These are phyloP conservation scores for Lasiurus borealis DNA, from an alignment of 2,113 vertebrate species.

Conservation along the genomic window DNA sequence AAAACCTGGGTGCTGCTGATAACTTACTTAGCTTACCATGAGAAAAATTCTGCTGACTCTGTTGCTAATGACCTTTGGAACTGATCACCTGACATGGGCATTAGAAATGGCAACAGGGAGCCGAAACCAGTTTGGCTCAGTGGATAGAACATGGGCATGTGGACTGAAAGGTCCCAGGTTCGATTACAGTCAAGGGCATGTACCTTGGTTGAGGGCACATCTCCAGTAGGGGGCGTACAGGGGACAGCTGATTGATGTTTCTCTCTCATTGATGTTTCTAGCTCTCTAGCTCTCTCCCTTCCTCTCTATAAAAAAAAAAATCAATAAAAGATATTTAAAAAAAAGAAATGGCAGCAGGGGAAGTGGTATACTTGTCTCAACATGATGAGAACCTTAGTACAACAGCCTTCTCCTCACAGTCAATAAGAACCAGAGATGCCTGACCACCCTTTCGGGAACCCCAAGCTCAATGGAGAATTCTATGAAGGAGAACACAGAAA, in stretches of 20 bases:
- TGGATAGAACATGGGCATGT: too few relatives aligned
- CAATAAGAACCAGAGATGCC: neutral
- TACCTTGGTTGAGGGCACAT: too few relatives aligned
- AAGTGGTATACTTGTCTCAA: neutral
- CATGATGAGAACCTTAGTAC: neutral
- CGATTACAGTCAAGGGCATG: too few relatives aligned
- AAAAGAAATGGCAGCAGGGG: neutral
- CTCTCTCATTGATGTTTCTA: too few relatives aligned
- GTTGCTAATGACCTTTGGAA: neutral
- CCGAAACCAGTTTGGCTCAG: too few relatives aligned
- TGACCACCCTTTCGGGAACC: neutral
- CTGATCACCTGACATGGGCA: neutral
- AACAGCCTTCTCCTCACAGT: accelerated
- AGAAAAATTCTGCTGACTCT: neutral
- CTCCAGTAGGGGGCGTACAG: too few relatives aligned
- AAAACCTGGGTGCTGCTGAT: neutral
- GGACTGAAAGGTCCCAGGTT: too few relatives aligned
- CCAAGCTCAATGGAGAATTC: neutral
- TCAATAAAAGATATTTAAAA: too few relatives aligned
- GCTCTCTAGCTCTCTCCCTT: too few relatives aligned
- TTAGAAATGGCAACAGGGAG: neutral
- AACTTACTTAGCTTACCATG: neutral
- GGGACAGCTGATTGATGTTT: too few relatives aligned
- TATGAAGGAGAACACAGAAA: neutral
- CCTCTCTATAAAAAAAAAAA: too few relatives aligned